These are phyloP conservation scores for Hypanus sabinus DNA, from an alignment of 2,113 vertebrate genomes.

Conservation along the genomic window DNA sequence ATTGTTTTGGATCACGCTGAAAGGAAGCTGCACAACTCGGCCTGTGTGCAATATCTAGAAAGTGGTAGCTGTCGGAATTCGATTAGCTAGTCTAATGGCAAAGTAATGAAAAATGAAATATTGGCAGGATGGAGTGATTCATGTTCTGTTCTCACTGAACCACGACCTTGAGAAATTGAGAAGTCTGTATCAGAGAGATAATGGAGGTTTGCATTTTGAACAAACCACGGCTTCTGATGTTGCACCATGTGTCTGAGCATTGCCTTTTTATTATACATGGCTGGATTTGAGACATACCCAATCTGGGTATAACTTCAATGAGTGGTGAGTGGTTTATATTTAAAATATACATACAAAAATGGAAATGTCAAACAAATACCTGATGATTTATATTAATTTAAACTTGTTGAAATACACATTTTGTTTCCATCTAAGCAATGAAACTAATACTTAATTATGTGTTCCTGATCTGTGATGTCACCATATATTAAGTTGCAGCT, in stretches of 20 bases:
- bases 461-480: no score
- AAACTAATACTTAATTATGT: background rate
- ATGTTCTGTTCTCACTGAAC: conserved; percentile 24
- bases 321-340: no score
- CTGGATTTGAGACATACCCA: background rate
- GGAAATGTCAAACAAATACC: no score
- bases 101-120: conserved; percentile 36
- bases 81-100: conserved; percentile 32
- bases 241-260: background rate
- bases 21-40: background rate
- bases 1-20: conserved; percentile 8
- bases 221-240: background rate
- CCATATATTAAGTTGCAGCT: background rate
- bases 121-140: conserved; percentile 4
- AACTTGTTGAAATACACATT: background rate
- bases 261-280: background rate
- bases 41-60: background rate
- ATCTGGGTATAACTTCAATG: background rate
- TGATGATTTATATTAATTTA: background rate
- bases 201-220: conserved; percentile 23
- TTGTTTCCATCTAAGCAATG: background rate
- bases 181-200: conserved; percentile 28
- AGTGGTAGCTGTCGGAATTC: conserved; percentile 8
- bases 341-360: no score
- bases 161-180: conserved; percentile 34